These are phyloP conservation scores for Tupaia chinensis DNA, from an alignment of 2,113 vertebrate genomes.

Conservation along the genomic window DNA sequence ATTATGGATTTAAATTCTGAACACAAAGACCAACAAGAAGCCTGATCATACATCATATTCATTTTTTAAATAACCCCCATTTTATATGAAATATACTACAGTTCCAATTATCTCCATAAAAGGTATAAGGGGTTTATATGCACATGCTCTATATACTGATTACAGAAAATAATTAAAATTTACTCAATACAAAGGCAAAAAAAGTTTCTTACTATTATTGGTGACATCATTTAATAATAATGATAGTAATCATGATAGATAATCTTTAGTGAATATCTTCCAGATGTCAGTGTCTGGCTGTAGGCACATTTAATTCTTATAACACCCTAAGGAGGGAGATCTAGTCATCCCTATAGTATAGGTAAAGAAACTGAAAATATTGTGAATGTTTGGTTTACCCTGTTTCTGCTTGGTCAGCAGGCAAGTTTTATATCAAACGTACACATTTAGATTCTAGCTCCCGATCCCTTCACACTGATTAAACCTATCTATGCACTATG, in stretches of 20 bases:
- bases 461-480: neutral
- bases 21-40: conserved; percentile 13
- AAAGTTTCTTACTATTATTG: neutral
- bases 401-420: neutral
- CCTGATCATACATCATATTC: neutral
- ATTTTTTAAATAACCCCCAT: neutral
- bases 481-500: neutral
- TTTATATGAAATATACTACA: neutral
- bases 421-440: neutral
- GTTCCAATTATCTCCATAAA: conserved; percentile 26
- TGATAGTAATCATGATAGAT: neutral
- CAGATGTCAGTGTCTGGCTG: neutral
- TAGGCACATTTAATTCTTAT: neutral
- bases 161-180: conserved; percentile 49
- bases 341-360: neutral
- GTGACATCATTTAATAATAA: neutral
- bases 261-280: neutral
- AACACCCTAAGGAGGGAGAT: neutral
- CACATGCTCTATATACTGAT: neutral
- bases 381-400: neutral
- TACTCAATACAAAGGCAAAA: neutral
- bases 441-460: neutral
- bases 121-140: neutral
- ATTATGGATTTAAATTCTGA: conserved; percentile 12
- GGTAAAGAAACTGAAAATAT: neutral